Evolutionary conservation across 2,113 vertebrate species (phyloP).

Genomic region (Uria aalge): DNA sequence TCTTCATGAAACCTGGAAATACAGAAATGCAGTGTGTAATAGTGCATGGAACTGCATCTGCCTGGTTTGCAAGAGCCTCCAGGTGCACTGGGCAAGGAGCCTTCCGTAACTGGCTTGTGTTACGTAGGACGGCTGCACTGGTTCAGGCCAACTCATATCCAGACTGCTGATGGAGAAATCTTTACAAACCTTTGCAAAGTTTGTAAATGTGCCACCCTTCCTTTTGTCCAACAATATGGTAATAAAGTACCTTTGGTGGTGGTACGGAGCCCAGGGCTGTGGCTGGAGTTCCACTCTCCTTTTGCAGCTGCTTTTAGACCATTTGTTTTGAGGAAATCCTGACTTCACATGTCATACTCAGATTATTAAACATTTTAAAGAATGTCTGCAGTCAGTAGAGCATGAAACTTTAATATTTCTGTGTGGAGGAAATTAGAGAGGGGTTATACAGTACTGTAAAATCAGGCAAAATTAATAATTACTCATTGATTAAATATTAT

Average conservation of each 20-base stretch:
- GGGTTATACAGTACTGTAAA: neutral
- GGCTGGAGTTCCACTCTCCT: too few species aligned
- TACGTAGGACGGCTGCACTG: accelerated
- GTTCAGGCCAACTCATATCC: too few species aligned
- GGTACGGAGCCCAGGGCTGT: accelerated
- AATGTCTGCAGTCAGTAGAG: neutral
- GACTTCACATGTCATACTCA: neutral
- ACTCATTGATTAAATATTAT: neutral
- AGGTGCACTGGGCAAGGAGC: accelerated
- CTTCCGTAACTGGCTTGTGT: neutral
- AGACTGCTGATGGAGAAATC: neutral
- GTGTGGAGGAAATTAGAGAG: neutral
- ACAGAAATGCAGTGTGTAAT: accelerated
- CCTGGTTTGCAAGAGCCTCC: neutral
- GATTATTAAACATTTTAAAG: neutral
- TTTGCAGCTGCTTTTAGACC: neutral
- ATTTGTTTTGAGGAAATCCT: neutral
- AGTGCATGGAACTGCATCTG: accelerated
- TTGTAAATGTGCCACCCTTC: neutral
- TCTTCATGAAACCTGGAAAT: accelerated
- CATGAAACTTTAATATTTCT: neutral
- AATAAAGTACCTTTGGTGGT: neutral
- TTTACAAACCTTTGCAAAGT: neutral
- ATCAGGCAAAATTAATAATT: neutral
- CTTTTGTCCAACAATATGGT: accelerated